Evolutionary conservation across 1,140 invertebrate species (phyloP), one percentile per base, ranked within the genome.

Genomic region (Microplitis mediator): DNA sequence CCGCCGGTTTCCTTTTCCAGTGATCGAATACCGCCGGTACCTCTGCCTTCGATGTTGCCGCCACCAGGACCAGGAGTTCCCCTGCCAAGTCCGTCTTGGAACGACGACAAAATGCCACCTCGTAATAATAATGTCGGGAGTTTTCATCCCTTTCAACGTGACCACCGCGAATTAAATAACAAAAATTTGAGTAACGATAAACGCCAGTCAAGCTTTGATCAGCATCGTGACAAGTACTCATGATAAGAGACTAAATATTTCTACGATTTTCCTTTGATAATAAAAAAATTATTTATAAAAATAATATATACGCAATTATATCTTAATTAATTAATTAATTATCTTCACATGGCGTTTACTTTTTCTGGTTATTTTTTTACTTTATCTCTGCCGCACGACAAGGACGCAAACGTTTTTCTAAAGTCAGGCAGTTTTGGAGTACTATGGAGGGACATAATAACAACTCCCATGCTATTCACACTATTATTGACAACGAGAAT

Each of bases 401-500:
- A 88, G 87, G 87, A 86, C 84, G 85, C 82, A 88, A 85, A 79
- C 86, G 82, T 76, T 88, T 87, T 76, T 87, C 86, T 70, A 87
- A 86, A 86, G 83, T 87, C 75, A 82, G 82, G 79, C 84, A 87
- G 58, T 88, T 88, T 85, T 88, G 87, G 87, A 88, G 85, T 75
- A 86, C 87, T 70, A 83, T 86, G 85, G 87, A 88, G 76, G 85
- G 85, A 71, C 85, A 84, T 84, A 80, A 71, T 71, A 71, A 71
- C 63, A 65, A 80, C 73, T 66, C 74, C 74, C 86, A 86, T 50
- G 8, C 60, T 31, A 54, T 34, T 67, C n/a, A 56, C 54, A 35
- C 16, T 16, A 67, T 60, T 65, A 72, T 82, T 86, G 82, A 71
- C 77, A 70, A 63, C 73, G 68, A 72, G 52, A 77, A 78, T 65